phyloP scores from a whole-genome alignment of 2,113 vertebrate genomes.

The Alligator sinensis region DNA sequence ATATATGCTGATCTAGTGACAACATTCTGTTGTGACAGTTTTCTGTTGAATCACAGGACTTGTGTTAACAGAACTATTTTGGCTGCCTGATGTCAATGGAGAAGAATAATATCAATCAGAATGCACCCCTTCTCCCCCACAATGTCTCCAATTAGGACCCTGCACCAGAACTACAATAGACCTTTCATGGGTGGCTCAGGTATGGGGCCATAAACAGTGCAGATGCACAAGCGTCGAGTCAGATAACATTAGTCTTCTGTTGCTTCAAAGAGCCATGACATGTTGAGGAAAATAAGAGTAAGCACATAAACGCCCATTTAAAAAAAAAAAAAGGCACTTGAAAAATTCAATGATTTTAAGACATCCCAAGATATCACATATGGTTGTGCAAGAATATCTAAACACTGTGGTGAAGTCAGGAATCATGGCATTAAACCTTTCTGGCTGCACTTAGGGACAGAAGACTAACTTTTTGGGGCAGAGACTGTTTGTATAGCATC shows the following conservation, averaged over 20 bases:
- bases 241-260: too few relatives aligned
- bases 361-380: not conserved
- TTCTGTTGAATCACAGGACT: not conserved
- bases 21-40: not conserved
- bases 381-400: not conserved
- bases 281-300: not conserved
- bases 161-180: not conserved
- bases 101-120: not conserved
- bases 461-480: not conserved
- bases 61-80: not conserved
- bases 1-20: not conserved
- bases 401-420: not conserved
- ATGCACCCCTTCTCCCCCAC: too few relatives aligned
- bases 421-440: not conserved
- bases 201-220: not conserved
- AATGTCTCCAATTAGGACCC: fast-evolving
- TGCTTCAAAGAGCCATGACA: too few relatives aligned
- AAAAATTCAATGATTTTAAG: not conserved
- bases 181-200: not conserved
- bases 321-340: not conserved
- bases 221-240: not conserved
- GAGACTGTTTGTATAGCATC: not conserved
- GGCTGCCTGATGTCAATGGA: not conserved
- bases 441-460: not conserved
- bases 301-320: not conserved